phyloP scores from a whole-genome alignment of 2,888 invertebrate genomes.

The Empis livida region DNA sequence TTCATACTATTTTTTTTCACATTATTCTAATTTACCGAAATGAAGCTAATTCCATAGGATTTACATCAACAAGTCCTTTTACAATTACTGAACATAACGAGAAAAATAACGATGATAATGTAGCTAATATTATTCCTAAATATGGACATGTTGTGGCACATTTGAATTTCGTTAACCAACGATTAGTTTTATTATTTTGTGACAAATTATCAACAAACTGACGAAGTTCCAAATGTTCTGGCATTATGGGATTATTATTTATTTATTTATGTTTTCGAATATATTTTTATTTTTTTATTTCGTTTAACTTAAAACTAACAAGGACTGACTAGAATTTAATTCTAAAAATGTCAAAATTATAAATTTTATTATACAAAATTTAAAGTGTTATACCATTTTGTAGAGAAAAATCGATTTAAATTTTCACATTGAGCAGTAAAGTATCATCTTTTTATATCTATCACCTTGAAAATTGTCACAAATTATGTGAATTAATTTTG shows the following conservation, averaged over 20 bases:
- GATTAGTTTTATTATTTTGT: slow-evolving; percentile 21
- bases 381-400: too few species aligned
- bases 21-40: slow-evolving; percentile 36
- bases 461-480: too few species aligned
- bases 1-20: not conserved
- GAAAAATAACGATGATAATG: slow-evolving; percentile 78
- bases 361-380: too few species aligned
- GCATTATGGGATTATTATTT: slow-evolving; percentile 42
- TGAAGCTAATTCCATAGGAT: slow-evolving; percentile 79
- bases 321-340: too few species aligned
- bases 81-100: slow-evolving; percentile 86
- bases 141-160: slow-evolving; percentile 5
- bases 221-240: slow-evolving; percentile 67
- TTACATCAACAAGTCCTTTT: slow-evolving; percentile 71
- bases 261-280: not conserved
- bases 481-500: too few species aligned
- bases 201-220: slow-evolving; percentile 54
- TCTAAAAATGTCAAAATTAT: too few species aligned
- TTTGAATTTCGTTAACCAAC: slow-evolving; percentile 19
- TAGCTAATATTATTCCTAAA: slow-evolving; percentile 69
- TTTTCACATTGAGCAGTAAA: too few species aligned
- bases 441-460: too few species aligned
- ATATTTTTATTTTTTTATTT: not conserved
- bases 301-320: too few species aligned
- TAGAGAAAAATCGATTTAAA: too few species aligned